Evolutionary conservation across 92 coral and sea anemone species (phyloP).

Genomic region (Hydrozoanthus gracilis): DNA sequence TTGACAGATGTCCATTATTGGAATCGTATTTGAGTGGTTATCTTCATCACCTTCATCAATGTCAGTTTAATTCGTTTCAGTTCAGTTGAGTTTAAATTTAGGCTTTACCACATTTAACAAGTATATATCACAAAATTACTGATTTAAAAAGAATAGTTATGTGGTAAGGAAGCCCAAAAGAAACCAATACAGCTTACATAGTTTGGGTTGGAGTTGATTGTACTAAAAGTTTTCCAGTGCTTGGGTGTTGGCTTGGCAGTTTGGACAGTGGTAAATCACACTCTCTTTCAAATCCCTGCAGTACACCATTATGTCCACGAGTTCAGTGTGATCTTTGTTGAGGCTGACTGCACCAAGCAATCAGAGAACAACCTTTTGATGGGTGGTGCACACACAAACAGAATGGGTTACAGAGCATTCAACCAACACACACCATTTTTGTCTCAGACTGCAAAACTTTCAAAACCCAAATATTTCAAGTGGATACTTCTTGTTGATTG

Average conservation of each 20-base stretch:
- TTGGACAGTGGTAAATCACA: constrained; percentile 55
- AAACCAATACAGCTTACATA: no score
- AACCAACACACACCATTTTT: constrained; percentile 65
- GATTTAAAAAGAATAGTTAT: no score
- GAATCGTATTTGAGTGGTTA: constrained; percentile 44
- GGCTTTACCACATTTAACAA: no score
- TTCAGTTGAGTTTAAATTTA: no score
- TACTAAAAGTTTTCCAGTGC: constrained; percentile 47
- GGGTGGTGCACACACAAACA: constrained; percentile 61
- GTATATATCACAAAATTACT: no score
- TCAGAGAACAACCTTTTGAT: constrained; percentile 42
- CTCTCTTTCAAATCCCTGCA: constrained; percentile 48
- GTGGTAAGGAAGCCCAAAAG: no score
- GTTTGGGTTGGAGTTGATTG: constrained; percentile 42
- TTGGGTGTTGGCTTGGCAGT: constrained; percentile 51
- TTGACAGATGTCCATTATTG: constrained; percentile 60
- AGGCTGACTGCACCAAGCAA: constrained; percentile 54
- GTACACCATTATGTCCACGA: constrained; percentile 54
- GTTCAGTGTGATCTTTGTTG: constrained; percentile 57
- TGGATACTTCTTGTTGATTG: constrained; percentile 50
- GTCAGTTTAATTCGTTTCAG: neutral
- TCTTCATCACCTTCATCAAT: constrained; percentile 39
- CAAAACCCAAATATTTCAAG: constrained; percentile 47
- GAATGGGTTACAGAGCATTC: constrained; percentile 61
- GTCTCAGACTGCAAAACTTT: constrained; percentile 58